Evolutionary conservation across 1,140 invertebrate species (phyloP).

Genomic region (Zeugodacus cucurbitae): DNA sequence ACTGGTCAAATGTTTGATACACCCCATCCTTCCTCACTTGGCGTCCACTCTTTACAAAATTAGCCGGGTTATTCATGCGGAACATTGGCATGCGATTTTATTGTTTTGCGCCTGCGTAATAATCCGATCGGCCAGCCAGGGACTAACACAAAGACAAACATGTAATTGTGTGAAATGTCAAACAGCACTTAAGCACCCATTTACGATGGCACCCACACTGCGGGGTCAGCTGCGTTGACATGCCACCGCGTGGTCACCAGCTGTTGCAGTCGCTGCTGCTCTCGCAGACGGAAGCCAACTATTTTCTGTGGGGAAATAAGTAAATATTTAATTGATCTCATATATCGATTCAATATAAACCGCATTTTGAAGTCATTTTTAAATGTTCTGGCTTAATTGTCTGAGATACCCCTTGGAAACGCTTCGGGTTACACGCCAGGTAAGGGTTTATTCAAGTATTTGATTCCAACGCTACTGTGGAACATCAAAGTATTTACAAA

Average conservation of each 20-base stretch:
- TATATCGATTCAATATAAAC: neutral
- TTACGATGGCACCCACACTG: neutral
- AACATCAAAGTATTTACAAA: no score
- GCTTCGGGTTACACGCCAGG: no score
- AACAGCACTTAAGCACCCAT: neutral
- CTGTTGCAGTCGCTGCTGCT: neutral
- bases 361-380: neutral
- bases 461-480: no score
- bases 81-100: conserved; percentile 19
- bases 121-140: neutral
- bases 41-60: neutral
- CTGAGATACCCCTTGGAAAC: neutral
- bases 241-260: neutral
- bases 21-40: neutral
- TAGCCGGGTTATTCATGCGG: neutral
- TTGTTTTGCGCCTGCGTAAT: conserved; percentile 9
- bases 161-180: conserved; percentile 21
- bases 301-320: neutral
- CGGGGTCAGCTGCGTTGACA: neutral
- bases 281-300: neutral
- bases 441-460: no score
- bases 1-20: neutral
- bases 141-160: neutral
- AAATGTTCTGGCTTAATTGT: neutral
- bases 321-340: neutral